Evolutionary conservation across 2,888 invertebrate genomes (phyloP), one percentile per base, ranked within the genome.

Genomic region (Monoplex corrugatus): DNA sequence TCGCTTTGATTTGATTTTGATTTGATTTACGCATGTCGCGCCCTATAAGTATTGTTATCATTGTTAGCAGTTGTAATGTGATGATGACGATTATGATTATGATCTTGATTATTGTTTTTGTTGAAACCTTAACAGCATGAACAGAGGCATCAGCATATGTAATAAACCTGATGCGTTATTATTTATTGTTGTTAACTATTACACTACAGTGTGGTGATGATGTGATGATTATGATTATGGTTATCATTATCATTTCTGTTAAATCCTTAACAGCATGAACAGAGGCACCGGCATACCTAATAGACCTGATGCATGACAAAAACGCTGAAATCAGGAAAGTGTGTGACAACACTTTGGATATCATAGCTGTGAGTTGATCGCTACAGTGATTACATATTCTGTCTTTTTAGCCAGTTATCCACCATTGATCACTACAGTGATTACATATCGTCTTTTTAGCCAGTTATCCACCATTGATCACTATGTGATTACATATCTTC

Each of bases 301-400:
- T 99, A 92, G 99, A 99, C 96, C 97, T 99, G 94, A 98, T 99
- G 98, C 98, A 99, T 96, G 99, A 99, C 96, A 98, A 99, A 96
- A 99, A 99, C 96, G 97, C 98, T 91, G 98, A 98, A 95, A 98
- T 99, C 91, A 97, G 99, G 92, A 98, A 98, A 96, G 98, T 99
- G 94, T 99, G 99, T 96, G 99, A 99, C 96, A 97, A 98, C 91
- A 99, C 99, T 92, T 97, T 99, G 91, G 99, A 99, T 96, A 98
- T 99, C 86, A 98, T 99, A 94, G 98, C 98, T 32, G 98, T 98
- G 96, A 96, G 97, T 96, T 80, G 32, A 28, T 83, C 40, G 8
- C 32, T 50, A 19, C 19, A 50, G 10, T 10, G 50, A 50, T 50
- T 50, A 19, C 10, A 50, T 50, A 19, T 19, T 50, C 50, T 50